A percentile compares a stretch with the other conserved stretches of the same genome.
Conservation (phyloP, 2,113 vertebrate genomes). For the Syrrhaptes paradoxus region DNA sequence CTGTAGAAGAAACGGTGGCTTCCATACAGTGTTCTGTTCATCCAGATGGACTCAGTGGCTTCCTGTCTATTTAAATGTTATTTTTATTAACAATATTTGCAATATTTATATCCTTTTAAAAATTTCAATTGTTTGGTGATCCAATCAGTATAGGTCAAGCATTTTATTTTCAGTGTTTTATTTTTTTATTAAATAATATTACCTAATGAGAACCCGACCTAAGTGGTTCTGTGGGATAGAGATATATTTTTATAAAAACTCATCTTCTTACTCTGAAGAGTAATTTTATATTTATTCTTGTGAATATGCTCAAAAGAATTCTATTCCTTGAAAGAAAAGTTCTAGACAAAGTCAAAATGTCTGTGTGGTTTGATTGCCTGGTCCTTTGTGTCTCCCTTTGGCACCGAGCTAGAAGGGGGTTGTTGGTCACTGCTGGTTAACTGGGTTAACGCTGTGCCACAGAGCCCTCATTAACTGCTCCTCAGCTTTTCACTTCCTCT, state of each 20-base stretch:
- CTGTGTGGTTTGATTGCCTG: neutral
- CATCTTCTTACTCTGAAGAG: slow-evolving; percentile 31
- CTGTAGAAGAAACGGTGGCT: slow-evolving; percentile 15
- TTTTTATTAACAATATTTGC: slow-evolving; percentile 70
- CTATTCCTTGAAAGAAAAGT: slow-evolving; percentile 50
- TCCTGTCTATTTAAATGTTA: slow-evolving; percentile 61
- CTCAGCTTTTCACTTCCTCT: slow-evolving; percentile 46
- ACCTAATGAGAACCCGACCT: neutral
- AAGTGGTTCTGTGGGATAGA: slow-evolving; percentile 1
- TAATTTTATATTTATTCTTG: slow-evolving; percentile 69
- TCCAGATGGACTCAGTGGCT: neutral
- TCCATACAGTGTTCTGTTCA: neutral
- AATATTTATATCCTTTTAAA: slow-evolving; percentile 64
- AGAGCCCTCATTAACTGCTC: neutral
- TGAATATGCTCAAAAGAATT: slow-evolving; percentile 46
- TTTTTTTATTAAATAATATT: slow-evolving; percentile 60
- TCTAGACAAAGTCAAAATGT: neutral
- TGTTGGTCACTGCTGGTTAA: neutral
- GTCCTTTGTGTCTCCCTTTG: neutral
- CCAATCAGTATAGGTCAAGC: slow-evolving; percentile 63
- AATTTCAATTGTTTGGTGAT: slow-evolving; percentile 55
- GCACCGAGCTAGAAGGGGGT: neutral
- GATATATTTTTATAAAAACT: slow-evolving; percentile 66
- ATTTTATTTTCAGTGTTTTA: slow-evolving; percentile 67
- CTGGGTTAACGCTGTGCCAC: neutral